Evolutionary conservation across 2,888 invertebrate species (phyloP).

Genomic region (Deilephila elpenor): DNA sequence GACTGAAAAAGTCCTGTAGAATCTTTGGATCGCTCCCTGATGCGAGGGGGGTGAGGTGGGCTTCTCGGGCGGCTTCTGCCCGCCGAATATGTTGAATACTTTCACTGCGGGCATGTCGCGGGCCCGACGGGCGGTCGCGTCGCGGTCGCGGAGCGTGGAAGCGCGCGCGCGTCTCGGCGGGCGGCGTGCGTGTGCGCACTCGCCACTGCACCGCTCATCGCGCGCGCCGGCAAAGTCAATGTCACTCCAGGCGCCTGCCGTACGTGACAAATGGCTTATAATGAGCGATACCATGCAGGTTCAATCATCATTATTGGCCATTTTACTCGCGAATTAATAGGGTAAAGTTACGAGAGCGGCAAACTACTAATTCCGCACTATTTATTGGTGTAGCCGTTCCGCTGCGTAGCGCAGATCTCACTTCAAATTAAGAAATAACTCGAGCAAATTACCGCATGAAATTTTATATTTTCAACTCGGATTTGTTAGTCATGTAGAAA

Average conservation of each 20-base stretch:
- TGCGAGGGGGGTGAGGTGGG: slow-evolving; percentile 64
- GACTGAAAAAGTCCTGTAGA: slow-evolving; percentile 83
- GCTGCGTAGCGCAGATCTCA: not conserved
- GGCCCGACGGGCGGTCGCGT: slow-evolving; percentile 72
- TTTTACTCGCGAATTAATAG: not conserved
- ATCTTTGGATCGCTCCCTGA: slow-evolving; percentile 76
- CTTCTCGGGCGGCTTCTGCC: slow-evolving; percentile 81
- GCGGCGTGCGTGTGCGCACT: slow-evolving; percentile 76
- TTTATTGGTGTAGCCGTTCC: not conserved
- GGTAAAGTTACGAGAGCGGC: not conserved
- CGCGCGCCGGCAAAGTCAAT: slow-evolving; percentile 78
- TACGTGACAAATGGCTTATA: slow-evolving; percentile 66
- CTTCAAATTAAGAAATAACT: slow-evolving; percentile 1
- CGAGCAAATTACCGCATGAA: not conserved
- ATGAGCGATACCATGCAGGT: slow-evolving; percentile 44
- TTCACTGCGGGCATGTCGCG: slow-evolving; percentile 84
- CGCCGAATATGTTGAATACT: slow-evolving; percentile 83
- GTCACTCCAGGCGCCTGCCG: slow-evolving; percentile 67
- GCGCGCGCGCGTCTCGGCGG: slow-evolving; percentile 80
- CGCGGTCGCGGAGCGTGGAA: slow-evolving; percentile 72
- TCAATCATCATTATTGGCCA: slow-evolving; percentile 29
- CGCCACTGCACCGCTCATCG: slow-evolving; percentile 40
- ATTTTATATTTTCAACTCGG: not conserved
- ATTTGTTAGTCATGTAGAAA: not conserved
- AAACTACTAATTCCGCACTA: not conserved